Evolutionary conservation across 2,888 invertebrate species (phyloP), one percentile per base, ranked within the genome.

Genomic region (Tubulanus polymorphus): DNA sequence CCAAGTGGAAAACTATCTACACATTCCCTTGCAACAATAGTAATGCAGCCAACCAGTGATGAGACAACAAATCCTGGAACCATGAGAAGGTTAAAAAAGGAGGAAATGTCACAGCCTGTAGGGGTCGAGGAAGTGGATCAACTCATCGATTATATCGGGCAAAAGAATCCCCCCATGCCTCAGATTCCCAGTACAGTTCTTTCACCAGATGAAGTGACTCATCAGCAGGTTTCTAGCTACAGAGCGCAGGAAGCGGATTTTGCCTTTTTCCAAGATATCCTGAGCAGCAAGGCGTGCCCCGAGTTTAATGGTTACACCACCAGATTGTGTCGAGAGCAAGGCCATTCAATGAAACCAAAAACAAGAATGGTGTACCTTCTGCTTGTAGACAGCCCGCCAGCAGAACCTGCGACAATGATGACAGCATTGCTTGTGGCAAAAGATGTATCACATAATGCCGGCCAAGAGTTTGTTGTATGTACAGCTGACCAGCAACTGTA

Each of bases 401-500:
- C 62, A 6, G 58, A 62, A 26, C 58, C 62, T n/a, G 48, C 52
- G 23, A 57, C 60, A 32, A 59, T 61, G 49, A 56, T 62, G 59
- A 63, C 63, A 25, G 54, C 59, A 10, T 52, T 63, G 53, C n/a
- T 12, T 15, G 18, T 52, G 35, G 54, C 57, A 2, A 53, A 62
- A 37, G 18, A 18, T 15, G 27, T 51, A 8, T 37, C 62, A 20
- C 12, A 26, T 12, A 3, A 32, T 29, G 35, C 41, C 35, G 57
- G 59, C 3, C 61, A 57, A 30, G 35, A 45, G 2, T 57, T 30
- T 55, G 50, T 52, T 10, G 35, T 64, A 15, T 58, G 60, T 28
- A 64, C 63, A 10, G 48, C 23, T 47, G 65, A 62, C 47, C 57
- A 62, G 45, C 59, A 62, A 28, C 50, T 62, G 15, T 62, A 62